Conservation (phyloP, 2,113 vertebrate species). For the Euleptes europaea region DNA sequence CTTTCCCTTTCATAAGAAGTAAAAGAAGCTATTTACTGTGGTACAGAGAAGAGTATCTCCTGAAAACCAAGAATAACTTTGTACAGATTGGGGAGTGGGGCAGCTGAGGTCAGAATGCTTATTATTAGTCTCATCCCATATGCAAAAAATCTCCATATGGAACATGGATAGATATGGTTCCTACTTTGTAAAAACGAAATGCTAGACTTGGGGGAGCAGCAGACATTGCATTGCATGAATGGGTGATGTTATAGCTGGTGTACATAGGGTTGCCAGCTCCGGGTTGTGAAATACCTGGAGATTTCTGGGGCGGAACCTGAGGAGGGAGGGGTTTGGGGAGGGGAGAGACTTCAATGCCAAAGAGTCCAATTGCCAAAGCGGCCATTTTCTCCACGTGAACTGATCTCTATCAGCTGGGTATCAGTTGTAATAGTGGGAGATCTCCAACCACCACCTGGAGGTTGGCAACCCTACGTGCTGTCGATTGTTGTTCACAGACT, state of each 20-base stretch:
- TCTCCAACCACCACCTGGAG: too few relatives aligned
- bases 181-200: neutral
- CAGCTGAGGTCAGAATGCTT: neutral
- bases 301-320: too few relatives aligned
- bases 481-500: too few relatives aligned
- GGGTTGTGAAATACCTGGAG: too few relatives aligned
- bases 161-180: neutral
- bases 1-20: neutral
- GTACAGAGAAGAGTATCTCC: neutral
- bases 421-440: too few relatives aligned
- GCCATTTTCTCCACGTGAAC: too few relatives aligned
- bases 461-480: too few relatives aligned
- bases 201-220: neutral
- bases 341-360: too few relatives aligned
- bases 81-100: rapidly evolving
- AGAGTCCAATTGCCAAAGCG: too few relatives aligned
- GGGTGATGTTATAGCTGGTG: neutral
- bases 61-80: neutral
- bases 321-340: too few relatives aligned
- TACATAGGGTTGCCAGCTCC: too few relatives aligned
- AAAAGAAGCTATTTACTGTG: neutral
- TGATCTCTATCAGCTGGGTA: too few relatives aligned
- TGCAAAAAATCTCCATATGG: neutral
- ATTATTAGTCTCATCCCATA: neutral
- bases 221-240: neutral